Percentiles rank a stretch among this genome's conserved stretches.
Conservation (phyloP, 2,797 vertebrate genomes). For the Spinus olivaceus region DNA sequence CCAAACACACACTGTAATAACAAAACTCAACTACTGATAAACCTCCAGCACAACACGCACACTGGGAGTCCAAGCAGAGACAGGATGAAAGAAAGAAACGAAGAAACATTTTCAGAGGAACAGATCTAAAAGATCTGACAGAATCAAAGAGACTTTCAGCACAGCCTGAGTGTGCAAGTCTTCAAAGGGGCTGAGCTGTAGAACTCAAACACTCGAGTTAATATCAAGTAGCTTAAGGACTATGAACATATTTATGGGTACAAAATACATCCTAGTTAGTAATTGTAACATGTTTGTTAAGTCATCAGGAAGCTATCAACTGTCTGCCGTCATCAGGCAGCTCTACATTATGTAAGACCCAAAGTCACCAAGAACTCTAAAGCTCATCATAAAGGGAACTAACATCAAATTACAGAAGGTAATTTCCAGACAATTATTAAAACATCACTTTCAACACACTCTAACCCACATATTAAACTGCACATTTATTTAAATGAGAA, state of each 20-base stretch:
- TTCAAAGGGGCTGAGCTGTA: not conserved
- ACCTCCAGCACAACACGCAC: rapidly evolving
- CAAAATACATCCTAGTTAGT: not conserved
- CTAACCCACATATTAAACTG: not conserved
- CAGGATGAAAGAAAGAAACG: not conserved
- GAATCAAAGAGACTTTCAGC: not conserved
- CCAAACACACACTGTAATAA: not conserved
- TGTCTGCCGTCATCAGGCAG: not conserved
- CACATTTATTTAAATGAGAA: not conserved
- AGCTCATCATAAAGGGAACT: not conserved
- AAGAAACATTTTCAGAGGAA: not conserved
- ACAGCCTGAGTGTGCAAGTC: not conserved
- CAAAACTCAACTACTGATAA: not conserved
- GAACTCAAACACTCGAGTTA: not conserved
- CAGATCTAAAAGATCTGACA: not conserved
- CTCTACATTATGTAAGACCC: not conserved
- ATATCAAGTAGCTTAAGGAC: not conserved
- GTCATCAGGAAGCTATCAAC: not conserved
- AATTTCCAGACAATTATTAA: not conserved
- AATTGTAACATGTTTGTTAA: not conserved
- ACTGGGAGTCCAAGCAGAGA: not conserved
- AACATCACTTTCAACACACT: not conserved
- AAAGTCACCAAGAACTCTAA: not conserved
- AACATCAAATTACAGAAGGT: not conserved
- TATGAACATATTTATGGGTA: not conserved